Evolutionary conservation across 2,888 invertebrate genomes (phyloP), one percentile per base, ranked within the genome.

Genomic region (Melinopterus prodromus): DNA sequence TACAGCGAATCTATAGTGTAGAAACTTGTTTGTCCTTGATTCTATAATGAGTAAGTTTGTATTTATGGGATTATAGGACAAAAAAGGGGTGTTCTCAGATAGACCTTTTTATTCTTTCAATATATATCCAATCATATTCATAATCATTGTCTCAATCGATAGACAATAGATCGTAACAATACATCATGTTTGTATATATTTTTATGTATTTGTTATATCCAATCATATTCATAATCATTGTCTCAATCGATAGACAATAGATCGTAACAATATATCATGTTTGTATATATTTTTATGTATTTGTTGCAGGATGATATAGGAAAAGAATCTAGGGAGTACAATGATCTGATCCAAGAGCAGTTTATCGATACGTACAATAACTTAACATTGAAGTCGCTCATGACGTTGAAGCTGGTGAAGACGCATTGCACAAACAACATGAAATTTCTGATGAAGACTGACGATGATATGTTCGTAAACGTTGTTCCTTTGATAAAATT

Each of bases 331-430:
- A 90, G 91, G 2, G 90, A 90, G 78, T 93, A 93, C 86, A 93
- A 93, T 16, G 97, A 97, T 88, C 91, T 97, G 14, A 94, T 97
- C 77, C 96, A 97, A 88, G 96, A 96, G 87, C 93, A 92, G 71
- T 97, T 97, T 87, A 88, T 94, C 69, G 97, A 97, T 88, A 93
- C 95, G 0, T 97, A 97, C 87, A 95, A 96, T 88, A 97, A 97
- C 91, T 90, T 97, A 83, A 97, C 97, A 0, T 86, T 97, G 36
- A 97, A 97, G 87, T 95, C 96, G 74, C 93, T 96, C 14, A 94
- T 96, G 93, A 93, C 96, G 91, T 87, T 97, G 80, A 97, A 97
- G 87, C 95, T 96, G 94, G 93, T 95, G 26, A 93, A 92, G 6
- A 92, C 91, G 70, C 92, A 93, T 84, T 97, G 97, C 85, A 83